Base-by-base conservation (phyloP, 2,888 invertebrate species). In the Celastrina argiolus region DNA sequence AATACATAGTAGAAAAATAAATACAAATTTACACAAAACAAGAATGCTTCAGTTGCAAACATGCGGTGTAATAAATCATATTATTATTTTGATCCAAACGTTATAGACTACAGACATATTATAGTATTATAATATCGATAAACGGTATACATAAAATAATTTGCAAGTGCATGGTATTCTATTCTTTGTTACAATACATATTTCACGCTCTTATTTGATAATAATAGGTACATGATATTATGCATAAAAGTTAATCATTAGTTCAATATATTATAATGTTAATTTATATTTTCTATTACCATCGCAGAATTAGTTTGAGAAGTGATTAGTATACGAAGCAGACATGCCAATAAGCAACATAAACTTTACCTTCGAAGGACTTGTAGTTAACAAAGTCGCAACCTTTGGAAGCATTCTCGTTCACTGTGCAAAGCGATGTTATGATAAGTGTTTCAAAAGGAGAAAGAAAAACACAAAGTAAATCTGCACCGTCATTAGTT, bases 321-420 rank as follows among this genome's bases (percentile, higher is more conserved):
- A 5, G 22, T 26, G 51, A 72, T 79, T 78, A 77, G 77, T 71
- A 67, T 72, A 67, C 59, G 69, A 73, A 75, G 79, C 75, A 72
- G 70, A 68, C 90, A 90, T 91, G 90, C 90, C 77, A 84, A 88
- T 80, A 89, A 89, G 89, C 88, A 88, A 88, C 82, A 87, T 83
- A 83, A 85, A 88, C 82, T 82, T 89, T 91, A 90, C 90, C 90
- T 90, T 87, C 71, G 77, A 82, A 82, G 81, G 77, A 80, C 80
- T 80, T 82, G 81, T 78, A 78, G 81, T 78, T 79, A 81, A 76
- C 76, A 81, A 79, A 80, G 80, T 83, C 82, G 82, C 78, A 79
- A 86, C 81, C 79, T 77, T 82, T 83, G 83, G 81, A 87, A 88
- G 87, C 83, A 76, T 79, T 77, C 87, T 84, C 84, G 87, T 84